Evolutionary conservation across 2,113 vertebrate genomes (phyloP), one percentile per base, ranked within the genome.

Genomic region (Syrmaticus mikado): DNA sequence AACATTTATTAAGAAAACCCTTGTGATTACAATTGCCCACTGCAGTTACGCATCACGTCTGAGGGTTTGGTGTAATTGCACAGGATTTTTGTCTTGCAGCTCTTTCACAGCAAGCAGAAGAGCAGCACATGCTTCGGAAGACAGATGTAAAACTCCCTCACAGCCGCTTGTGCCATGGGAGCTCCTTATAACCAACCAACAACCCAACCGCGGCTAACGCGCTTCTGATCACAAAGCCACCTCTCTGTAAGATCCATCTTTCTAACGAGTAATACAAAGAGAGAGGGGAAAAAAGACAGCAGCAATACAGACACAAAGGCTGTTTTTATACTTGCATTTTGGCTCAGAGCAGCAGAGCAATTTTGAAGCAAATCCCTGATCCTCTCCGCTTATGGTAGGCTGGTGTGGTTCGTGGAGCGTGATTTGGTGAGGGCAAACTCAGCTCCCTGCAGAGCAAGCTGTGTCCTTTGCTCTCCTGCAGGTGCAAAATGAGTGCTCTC

Each of bases 321-420:
- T 88, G 83, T 0, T 50, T 92, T 86, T 57, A 72, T 72, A 93
- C 81, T 95, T 61, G 4, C 32, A 13, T 88, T 83, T 81, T 72
- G 70, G 76, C 90, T 75, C 90, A 88, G 43, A 95, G 93, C 82
- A 96, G 70, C 92, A 94, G 76, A 85, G 73, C 80, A 81, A 95
- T 92, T 96, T 90, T 75, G 77, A 93, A 88, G 73, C 38, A 94
- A 95, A 95, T 88, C 74, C 89, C 78, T 68, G 76, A 64, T 86
- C 73, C 74, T 21, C 90, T 79, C 85, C 85, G 27, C 41, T 93
- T 40, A 55, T 32, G 60, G 77, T 57, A 46, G 68, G 76, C 82
- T 85, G 61, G 50, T 70, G 45, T n/a, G 46, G 82, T 40, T 89
- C 15, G 2, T 20, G 24, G 11, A 55, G 82, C 52, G 55, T 34